Percentiles rank a stretch among this genome's conserved stretches.
These are phyloP conservation scores for Garra rufa DNA, from an alignment of 2,113 vertebrate genomes.

Conservation along the genomic window DNA sequence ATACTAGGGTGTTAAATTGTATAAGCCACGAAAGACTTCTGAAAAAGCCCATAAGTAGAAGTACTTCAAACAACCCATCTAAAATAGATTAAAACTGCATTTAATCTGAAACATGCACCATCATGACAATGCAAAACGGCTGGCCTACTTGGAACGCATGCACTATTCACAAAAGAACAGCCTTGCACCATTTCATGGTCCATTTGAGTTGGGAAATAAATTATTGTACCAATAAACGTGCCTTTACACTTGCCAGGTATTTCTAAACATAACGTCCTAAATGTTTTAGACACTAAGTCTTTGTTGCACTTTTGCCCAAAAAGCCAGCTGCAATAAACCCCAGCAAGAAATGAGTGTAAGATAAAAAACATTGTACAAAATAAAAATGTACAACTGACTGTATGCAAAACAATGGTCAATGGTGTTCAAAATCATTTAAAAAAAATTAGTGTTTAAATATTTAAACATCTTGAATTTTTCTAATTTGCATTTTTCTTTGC, in stretches of 20 bases:
- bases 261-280: conserved; percentile 25
- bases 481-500: not conserved
- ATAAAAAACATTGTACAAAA: not conserved
- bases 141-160: conserved; percentile 33
- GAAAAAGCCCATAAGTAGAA: not conserved
- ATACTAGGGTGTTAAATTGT: not conserved
- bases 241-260: conserved; percentile 16
- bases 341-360: not conserved
- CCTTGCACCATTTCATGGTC: not conserved
- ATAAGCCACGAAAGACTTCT: not conserved
- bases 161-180: not conserved
- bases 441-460: no score
- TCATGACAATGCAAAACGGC: conserved; percentile 2
- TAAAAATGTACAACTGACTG: not conserved
- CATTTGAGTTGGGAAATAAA: conserved; percentile 14
- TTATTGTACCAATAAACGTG: conserved; percentile 13
- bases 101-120: not conserved
- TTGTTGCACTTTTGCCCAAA: conserved; percentile 45
- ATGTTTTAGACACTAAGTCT: conserved; percentile 21
- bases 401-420: no score
- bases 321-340: not conserved
- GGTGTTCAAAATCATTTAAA: no score
- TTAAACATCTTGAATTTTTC: no score
- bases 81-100: not conserved
- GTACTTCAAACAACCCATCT: not conserved